Evolutionary conservation across 2,113 vertebrate genomes (phyloP).

Genomic region (Leiothrix lutea): DNA sequence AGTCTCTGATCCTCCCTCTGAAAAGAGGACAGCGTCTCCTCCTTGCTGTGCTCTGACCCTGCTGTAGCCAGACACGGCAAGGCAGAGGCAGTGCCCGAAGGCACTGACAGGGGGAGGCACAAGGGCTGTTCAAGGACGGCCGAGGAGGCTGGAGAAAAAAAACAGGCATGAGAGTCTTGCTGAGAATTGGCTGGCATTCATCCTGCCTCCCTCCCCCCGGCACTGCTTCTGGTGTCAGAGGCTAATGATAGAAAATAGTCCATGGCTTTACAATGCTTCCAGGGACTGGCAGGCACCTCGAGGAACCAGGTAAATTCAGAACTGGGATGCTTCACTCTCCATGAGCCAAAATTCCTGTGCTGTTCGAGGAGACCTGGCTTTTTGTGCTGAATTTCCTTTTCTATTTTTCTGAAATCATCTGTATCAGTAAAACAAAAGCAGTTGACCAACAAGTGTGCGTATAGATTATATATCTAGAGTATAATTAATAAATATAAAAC

Average conservation of each 20-base stretch:
- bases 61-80: fast-evolving
- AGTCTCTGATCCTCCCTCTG: neutral
- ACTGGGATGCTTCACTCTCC: neutral
- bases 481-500: neutral
- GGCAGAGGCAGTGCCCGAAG: neutral
- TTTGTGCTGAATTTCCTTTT: neutral
- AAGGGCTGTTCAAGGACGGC: neutral
- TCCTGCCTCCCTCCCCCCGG: neutral
- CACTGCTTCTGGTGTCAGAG: neutral
- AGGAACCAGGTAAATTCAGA: neutral
- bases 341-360: neutral
- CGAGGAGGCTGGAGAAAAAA: neutral
- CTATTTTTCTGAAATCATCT: neutral
- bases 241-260: neutral
- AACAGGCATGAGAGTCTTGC: neutral
- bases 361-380: neutral
- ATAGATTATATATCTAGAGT: too few species aligned
- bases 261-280: neutral
- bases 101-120: fast-evolving
- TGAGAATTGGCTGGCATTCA: neutral
- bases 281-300: neutral
- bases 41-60: neutral
- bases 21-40: neutral
- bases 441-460: fast-evolving
- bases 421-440: neutral